A percentile compares a stretch with the other conserved stretches of the same genome.
Conservation (phyloP, 2,888 invertebrate genomes). For the Thysanoteuthis rhombus region DNA sequence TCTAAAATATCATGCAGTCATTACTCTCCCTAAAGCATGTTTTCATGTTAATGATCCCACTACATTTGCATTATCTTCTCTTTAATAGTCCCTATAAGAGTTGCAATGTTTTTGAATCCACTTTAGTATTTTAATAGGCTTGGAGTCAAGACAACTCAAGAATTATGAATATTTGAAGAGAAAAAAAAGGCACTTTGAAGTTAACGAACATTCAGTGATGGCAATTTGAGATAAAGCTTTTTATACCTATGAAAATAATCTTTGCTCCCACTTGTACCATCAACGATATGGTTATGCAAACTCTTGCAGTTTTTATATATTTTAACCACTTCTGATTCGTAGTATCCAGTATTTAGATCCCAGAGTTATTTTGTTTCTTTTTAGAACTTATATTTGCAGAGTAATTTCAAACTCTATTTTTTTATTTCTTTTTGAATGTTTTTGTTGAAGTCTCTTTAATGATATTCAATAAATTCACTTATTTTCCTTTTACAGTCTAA, state of each 20-base stretch:
- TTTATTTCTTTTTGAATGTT: too few species aligned
- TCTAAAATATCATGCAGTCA: background rate
- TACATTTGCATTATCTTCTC: background rate
- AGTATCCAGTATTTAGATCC: background rate
- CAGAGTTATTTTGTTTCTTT: background rate
- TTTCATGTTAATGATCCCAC: too few species aligned
- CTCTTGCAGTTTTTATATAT: background rate
- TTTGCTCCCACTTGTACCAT: too few species aligned
- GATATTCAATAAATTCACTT: background rate
- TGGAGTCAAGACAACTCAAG: too few species aligned
- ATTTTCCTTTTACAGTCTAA: background rate
- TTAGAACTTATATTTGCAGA: too few species aligned
- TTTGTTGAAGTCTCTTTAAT: background rate
- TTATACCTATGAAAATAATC: too few species aligned
- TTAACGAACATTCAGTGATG: background rate
- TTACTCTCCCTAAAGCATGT: background rate
- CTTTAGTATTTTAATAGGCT: background rate
- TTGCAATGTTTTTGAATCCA: background rate
- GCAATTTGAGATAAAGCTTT: too few species aligned
- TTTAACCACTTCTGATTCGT: background rate
- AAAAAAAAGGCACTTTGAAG: too few species aligned
- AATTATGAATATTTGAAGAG: too few species aligned
- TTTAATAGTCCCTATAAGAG: background rate
- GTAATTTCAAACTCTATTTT: background rate
- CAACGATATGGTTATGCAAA: too few species aligned